These are phyloP conservation scores for Heptranchias perlo DNA, from an alignment of 2,113 vertebrate species.

Conservation along the genomic window DNA sequence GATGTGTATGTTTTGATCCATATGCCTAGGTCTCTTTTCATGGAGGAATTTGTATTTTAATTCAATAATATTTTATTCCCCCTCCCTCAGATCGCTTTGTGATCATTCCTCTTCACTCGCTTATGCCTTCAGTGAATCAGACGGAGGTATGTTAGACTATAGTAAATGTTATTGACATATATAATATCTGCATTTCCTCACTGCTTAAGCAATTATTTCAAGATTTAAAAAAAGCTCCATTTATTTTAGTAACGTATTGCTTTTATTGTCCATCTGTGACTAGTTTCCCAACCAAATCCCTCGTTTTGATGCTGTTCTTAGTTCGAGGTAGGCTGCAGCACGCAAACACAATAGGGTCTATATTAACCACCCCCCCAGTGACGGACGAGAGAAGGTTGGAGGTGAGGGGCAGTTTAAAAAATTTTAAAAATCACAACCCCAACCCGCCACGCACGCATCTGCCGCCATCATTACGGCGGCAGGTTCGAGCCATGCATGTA, in stretches of 20 bases:
- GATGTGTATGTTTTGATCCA: neutral
- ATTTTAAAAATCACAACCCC: too few relatives aligned
- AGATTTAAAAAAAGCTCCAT: neutral
- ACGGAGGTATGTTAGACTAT: constrained; percentile 71
- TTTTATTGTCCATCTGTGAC: neutral
- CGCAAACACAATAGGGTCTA: too few relatives aligned
- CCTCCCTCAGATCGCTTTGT: constrained; percentile 80
- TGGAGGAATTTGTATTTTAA: neutral
- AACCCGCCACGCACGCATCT: too few relatives aligned
- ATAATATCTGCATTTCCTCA: neutral
- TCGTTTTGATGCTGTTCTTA: neutral
- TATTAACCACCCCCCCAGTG: too few relatives aligned
- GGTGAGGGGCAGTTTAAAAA: too few relatives aligned
- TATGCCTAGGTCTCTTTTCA: neutral
- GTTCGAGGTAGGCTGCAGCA: neutral
- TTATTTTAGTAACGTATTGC: neutral
- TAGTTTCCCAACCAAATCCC: neutral
- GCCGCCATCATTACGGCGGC: too few relatives aligned
- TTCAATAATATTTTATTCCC: neutral
- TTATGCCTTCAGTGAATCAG: constrained; percentile 97
- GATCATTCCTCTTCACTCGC: constrained; percentile 93
- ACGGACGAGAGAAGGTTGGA: too few relatives aligned
- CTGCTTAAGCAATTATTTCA: neutral
- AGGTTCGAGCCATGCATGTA: too few relatives aligned
- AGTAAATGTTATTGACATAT: neutral